A percentile compares a stretch with the other conserved stretches of the same genome.
phyloP scores from a whole-genome alignment of 2,888 invertebrate genomes.

The Latheticus oryzae region DNA sequence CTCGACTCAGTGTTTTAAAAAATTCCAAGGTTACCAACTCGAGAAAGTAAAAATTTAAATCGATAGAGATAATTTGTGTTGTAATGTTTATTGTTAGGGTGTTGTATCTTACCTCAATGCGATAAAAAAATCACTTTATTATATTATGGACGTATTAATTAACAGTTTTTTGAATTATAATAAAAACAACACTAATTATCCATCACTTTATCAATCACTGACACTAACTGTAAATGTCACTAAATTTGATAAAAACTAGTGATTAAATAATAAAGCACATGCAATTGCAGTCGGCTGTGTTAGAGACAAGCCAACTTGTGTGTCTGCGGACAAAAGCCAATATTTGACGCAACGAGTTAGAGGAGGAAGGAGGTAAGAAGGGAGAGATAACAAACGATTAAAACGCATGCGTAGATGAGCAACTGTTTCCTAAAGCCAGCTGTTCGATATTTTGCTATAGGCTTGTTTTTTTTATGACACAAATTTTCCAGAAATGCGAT shows the following conservation, averaged over 20 bases:
- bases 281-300: slow-evolving; percentile 6
- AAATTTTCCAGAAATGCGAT: slow-evolving; percentile 11
- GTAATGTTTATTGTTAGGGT: slow-evolving; percentile 6
- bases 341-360: slow-evolving; percentile 29
- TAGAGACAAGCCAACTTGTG: slow-evolving; percentile 19
- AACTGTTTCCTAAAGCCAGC: slow-evolving; percentile 8
- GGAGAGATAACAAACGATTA: slow-evolving; percentile 34
- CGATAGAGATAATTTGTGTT: slow-evolving; percentile 5
- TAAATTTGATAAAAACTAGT: no score
- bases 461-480: slow-evolving; percentile 7
- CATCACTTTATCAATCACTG: slow-evolving; percentile 17
- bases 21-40: slow-evolving; percentile 16
- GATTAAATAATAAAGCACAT: no score
- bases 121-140: no score
- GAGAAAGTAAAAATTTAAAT: slow-evolving; percentile 19
- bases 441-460: slow-evolving; percentile 30
- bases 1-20: slow-evolving; percentile 11
- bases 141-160: background rate
- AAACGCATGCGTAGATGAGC: slow-evolving; percentile 9
- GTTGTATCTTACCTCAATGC: background rate
- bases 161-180: background rate
- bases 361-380: slow-evolving; percentile 24
- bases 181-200: slow-evolving; percentile 4
- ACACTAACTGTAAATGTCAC: no score
- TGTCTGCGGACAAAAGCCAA: slow-evolving; percentile 33